Percentiles rank a stretch among this genome's conserved stretches.
Conservation (phyloP, 2,113 vertebrate species). For the Mobula birostris region DNA sequence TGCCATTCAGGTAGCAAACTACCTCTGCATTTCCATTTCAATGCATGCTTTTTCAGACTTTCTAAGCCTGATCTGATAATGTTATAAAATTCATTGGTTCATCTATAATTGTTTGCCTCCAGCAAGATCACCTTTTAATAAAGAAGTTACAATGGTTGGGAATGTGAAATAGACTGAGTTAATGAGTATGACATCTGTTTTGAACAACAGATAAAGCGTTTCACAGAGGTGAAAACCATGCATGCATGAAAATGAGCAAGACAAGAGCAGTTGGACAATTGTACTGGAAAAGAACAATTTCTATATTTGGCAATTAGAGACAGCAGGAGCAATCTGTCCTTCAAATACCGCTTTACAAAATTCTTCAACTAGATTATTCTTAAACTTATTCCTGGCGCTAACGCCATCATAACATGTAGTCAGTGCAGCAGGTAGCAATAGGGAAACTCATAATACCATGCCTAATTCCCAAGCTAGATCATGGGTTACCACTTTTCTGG, state of each 20-base stretch:
- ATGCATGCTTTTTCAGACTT: background rate
- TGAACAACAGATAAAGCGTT: constrained; percentile 8
- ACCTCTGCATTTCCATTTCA: constrained; percentile 17
- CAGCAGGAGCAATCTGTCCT: constrained; percentile 25
- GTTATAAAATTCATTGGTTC: constrained; percentile 29
- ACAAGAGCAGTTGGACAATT: constrained; percentile 19
- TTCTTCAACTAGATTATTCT: background rate
- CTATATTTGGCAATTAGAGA: constrained; percentile 1
- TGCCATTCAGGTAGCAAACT: background rate
- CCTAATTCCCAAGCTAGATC: background rate
- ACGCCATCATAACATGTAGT: background rate
- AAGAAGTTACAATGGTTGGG: background rate
- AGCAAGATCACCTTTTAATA: constrained; percentile 27
- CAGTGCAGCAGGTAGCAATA: background rate
- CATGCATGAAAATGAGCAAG: background rate
- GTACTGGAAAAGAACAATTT: background rate
- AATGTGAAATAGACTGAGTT: constrained; percentile 33
- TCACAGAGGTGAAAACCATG: constrained; percentile 24
- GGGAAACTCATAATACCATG: background rate
- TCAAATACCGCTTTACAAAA: background rate
- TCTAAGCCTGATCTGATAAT: background rate
- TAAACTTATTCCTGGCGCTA: background rate
- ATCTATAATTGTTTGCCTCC: constrained; percentile 16
- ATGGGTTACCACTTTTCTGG: constrained; percentile 6
- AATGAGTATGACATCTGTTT: constrained; percentile 16